Evolutionary conservation across 1,140 invertebrate genomes (phyloP), one percentile per base, ranked within the genome.

Genomic region (Brachionus manjavacas): DNA sequence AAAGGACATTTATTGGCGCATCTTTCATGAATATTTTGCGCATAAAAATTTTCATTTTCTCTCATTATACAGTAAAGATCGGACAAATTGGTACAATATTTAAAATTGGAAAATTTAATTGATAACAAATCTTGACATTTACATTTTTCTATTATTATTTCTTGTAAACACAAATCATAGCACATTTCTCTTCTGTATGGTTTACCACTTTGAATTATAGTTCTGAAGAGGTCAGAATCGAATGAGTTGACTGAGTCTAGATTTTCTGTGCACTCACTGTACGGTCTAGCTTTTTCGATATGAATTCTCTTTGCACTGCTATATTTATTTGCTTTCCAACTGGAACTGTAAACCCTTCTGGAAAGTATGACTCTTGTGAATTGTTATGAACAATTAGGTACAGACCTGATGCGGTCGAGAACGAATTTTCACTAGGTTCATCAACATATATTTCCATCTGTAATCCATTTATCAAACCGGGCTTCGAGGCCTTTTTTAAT

Each of bases 131-230:
- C 72, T 76, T 81, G 79, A 14, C 79, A 81, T 43, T 39, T 23
- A 46, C 79, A 81, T 20, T 64, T 81, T 28, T 35, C 16, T 16
- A 81, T 41, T 3, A 31, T 12, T 64, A 31, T 60, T 68, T 81
- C 79, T 3, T 81, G 79, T 64, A 31, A 39, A 25, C 79, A 81
- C 39, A 81, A 64, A 28, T 81, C 79, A 64, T 31, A 81, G n/a
- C 79, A 81, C n/a, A 31, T 28, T 31, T 60, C 35, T 68, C 64
- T 60, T 64, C 52, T 28, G 25, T 81, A 81, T 7, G 49, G 35
- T 41, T 39, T 60, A 14, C 72, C 43, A 76, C 20, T 49, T 64
- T 81, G 11, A n/a, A 31, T 31, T 28, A 68, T 64, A 25, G 11
- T 68, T 64, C 52, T 60, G 31, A 66, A 81, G 16, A 43, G 35